These are phyloP conservation scores for Lasiurus borealis DNA, from an alignment of 2,113 vertebrate species.

Conservation along the genomic window DNA sequence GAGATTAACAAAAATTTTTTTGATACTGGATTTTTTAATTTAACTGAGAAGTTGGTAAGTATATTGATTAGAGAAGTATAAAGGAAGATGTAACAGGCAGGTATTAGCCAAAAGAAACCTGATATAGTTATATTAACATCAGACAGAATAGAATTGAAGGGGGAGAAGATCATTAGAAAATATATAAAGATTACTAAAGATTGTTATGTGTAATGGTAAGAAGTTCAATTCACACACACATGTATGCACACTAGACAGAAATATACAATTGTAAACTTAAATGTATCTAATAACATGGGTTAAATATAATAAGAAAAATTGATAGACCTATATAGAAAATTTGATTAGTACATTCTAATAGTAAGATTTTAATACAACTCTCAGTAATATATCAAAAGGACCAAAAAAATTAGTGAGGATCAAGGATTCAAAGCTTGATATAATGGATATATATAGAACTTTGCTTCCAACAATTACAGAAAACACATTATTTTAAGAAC, in stretches of 20 bases:
- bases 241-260: background rate
- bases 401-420: background rate
- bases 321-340: background rate
- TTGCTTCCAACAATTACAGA: background rate
- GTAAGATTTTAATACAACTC: background rate
- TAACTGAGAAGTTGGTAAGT: background rate
- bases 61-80: background rate
- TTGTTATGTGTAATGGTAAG: background rate
- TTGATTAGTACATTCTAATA: background rate
- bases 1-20: background rate
- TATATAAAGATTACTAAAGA: background rate
- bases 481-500: background rate
- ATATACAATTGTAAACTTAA: background rate
- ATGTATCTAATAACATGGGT: background rate
- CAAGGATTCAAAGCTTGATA: background rate
- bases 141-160: background rate
- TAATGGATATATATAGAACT: background rate
- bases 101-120: background rate
- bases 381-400: background rate
- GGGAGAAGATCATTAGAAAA: background rate
- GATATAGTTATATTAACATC: background rate
- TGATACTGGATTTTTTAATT: background rate
- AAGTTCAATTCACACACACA: background rate
- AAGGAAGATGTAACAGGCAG: background rate
- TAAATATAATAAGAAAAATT: background rate